Conservation (phyloP, 2,888 invertebrate species). For the Artemia sinica region DNA sequence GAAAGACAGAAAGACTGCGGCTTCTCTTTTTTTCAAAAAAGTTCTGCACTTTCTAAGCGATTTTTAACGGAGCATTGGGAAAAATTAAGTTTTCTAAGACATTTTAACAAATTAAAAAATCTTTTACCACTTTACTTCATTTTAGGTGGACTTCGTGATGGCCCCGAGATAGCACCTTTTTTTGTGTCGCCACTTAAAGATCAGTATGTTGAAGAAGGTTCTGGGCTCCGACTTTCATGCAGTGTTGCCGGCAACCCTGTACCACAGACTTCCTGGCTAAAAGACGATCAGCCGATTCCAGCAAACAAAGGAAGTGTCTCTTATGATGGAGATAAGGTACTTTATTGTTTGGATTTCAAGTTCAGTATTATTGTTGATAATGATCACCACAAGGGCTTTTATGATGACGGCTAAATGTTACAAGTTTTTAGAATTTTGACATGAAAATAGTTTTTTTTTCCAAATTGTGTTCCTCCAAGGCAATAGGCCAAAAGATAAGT, state of each 20-base stretch:
- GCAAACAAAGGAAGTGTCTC: slow-evolving; percentile 41
- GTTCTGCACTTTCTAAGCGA: no score
- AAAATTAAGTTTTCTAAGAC: no score
- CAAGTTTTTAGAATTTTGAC: no score
- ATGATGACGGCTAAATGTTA: no score
- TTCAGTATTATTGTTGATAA: no score
- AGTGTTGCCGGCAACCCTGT: slow-evolving; percentile 64
- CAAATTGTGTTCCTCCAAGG: no score
- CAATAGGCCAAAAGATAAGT: no score
- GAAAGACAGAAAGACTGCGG: no score
- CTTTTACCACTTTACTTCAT: neutral
- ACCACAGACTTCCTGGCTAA: slow-evolving; percentile 60
- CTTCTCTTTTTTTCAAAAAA: no score
- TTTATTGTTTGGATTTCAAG: slow-evolving; percentile 23
- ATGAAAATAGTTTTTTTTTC: no score
- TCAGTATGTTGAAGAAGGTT: slow-evolving; percentile 62
- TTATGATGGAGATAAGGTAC: slow-evolving; percentile 62
- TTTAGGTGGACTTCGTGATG: slow-evolving; percentile 30
- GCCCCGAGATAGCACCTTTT: slow-evolving; percentile 54
- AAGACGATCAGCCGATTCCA: slow-evolving; percentile 47
- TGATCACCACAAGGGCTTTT: no score
- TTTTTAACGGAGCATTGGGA: no score
- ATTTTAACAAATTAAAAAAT: neutral
- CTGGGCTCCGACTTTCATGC: slow-evolving; percentile 48
- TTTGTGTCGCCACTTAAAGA: slow-evolving; percentile 57